Evolutionary conservation across 2,113 vertebrate species (phyloP).

Genomic region (Pseudonaja textilis): DNA sequence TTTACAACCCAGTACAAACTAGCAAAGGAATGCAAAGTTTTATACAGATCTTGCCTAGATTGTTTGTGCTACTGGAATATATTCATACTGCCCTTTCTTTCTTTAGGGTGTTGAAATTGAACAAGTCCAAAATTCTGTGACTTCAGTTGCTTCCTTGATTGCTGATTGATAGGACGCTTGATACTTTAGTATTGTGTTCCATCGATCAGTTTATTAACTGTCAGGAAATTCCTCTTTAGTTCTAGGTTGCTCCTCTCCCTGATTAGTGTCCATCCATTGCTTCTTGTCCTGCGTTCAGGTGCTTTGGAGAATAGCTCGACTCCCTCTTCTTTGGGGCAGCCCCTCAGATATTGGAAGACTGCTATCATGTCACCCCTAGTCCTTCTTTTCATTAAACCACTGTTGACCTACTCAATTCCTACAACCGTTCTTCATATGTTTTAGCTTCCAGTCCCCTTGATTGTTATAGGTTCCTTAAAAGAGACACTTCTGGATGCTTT

Average conservation of each 20-base stretch:
- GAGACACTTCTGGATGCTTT: not conserved
- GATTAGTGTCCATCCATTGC: too few relatives aligned
- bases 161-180: not conserved
- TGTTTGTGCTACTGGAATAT: not conserved
- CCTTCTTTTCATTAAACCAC: too few relatives aligned
- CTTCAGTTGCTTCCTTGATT: not conserved
- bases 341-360: too few relatives aligned
- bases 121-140: not conserved
- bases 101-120: not conserved
- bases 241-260: too few relatives aligned
- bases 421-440: too few relatives aligned
- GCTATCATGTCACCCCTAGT: too few relatives aligned
- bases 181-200: not conserved
- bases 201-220: not conserved
- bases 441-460: not conserved
- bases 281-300: too few relatives aligned
- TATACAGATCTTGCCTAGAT: not conserved
- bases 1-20: not conserved
- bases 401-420: too few relatives aligned
- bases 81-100: not conserved
- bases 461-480: not conserved
- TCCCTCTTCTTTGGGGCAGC: too few relatives aligned
- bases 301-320: too few relatives aligned
- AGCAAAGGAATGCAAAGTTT: not conserved
- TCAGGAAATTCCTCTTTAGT: too few relatives aligned